Evolutionary conservation across 2,797 vertebrate species (phyloP).

Genomic region (Syngnathus rostellatus): DNA sequence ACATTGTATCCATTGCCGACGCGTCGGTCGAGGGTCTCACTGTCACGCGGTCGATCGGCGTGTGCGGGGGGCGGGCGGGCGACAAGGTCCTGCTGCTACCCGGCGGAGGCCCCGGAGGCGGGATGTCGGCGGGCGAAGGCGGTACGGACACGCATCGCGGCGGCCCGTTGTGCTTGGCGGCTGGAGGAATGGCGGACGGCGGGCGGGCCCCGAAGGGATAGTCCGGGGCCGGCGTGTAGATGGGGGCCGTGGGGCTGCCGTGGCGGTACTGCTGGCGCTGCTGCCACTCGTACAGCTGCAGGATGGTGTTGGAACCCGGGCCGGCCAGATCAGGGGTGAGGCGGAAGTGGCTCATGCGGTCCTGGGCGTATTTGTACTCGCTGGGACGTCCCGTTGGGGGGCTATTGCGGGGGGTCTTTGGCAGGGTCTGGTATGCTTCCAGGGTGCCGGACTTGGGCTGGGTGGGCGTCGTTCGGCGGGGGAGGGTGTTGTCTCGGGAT

Average conservation of each 20-base stretch:
- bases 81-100: conserved; percentile 63
- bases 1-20: conserved; percentile 66
- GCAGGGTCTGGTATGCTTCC: conserved; percentile 82
- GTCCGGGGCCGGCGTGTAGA: conserved; percentile 77
- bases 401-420: conserved; percentile 76
- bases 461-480: conserved; percentile 72
- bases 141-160: conserved; percentile 88
- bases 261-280: conserved; percentile 91
- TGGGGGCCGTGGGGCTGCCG: conserved; percentile 85
- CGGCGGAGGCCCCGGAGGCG: conserved; percentile 63
- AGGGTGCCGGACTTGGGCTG: conserved; percentile 65
- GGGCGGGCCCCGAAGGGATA: conserved; percentile 75
- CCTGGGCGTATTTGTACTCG: conserved; percentile 94
- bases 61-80: conserved; percentile 77
- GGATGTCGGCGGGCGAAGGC: conserved; percentile 80
- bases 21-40: conserved; percentile 75
- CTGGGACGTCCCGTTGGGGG: conserved; percentile 71
- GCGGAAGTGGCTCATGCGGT: conserved; percentile 87
- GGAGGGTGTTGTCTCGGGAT: conserved; percentile 74
- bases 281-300: conserved; percentile 95
- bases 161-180: conserved; percentile 69
- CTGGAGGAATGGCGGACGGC: conserved; percentile 76
- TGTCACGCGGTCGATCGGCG: conserved; percentile 81
- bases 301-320: conserved; percentile 78
- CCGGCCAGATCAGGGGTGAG: conserved; percentile 76